These are phyloP conservation scores for Lemur catta DNA, from an alignment of 2,797 vertebrate species.

Conservation along the genomic window DNA sequence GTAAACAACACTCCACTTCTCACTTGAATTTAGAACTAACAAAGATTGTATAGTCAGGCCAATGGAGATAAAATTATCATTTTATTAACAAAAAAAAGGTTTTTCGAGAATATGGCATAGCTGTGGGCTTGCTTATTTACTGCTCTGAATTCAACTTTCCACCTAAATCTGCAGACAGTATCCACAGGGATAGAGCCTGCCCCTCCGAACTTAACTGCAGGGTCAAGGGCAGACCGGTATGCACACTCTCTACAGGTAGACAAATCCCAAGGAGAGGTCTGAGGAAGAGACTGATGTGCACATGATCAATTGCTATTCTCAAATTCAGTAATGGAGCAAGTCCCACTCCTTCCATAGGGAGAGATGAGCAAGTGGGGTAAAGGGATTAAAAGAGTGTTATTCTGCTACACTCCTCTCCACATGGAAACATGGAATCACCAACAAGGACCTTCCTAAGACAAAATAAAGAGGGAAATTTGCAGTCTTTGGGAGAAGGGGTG, in stretches of 20 bases:
- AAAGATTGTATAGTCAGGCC: neutral
- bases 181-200: neutral
- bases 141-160: neutral
- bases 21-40: slow-evolving; percentile 10
- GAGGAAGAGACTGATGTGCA: neutral
- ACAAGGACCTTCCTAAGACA: neutral
- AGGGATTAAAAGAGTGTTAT: neutral
- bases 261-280: neutral
- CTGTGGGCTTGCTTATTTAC: neutral
- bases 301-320: neutral
- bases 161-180: neutral
- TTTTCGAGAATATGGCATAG: neutral
- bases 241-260: neutral
- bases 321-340: neutral
- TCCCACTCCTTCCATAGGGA: neutral
- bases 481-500: neutral
- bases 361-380: neutral
- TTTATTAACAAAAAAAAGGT: neutral
- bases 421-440: neutral
- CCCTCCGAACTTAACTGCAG: neutral
- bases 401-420: neutral
- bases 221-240: neutral
- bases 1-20: neutral
- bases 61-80: neutral
- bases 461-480: neutral